Percentiles rank a stretch among this genome's conserved stretches.
These are phyloP conservation scores for Picus viridis DNA, from an alignment of 2,797 vertebrate species.

Conservation along the genomic window DNA sequence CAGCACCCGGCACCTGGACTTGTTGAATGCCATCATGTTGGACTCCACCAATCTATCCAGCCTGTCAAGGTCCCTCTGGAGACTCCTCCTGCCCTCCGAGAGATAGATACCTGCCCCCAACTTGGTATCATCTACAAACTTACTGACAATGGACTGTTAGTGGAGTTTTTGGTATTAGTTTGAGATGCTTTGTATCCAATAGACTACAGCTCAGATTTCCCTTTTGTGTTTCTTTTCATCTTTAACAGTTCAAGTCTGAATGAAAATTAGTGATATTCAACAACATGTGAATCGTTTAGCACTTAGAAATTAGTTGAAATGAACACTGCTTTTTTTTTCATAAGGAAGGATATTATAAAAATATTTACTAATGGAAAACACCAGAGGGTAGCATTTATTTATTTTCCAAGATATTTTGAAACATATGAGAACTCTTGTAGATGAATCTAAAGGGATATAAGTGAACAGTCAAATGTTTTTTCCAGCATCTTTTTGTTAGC, in stretches of 20 bases:
- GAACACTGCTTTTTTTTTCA: not conserved
- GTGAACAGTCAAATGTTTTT: not conserved
- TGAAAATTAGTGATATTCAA: not conserved
- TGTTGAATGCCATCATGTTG: no score
- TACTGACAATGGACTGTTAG: no score
- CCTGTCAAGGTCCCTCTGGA: no score
- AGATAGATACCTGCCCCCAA: no score
- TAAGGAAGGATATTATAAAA: not conserved
- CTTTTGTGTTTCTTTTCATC: not conserved
- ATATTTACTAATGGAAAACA: constrained; percentile 67
- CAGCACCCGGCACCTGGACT: no score
- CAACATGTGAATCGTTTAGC: not conserved
- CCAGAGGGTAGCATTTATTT: constrained; percentile 77
- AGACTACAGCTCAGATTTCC: not conserved
- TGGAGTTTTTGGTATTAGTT: not conserved
- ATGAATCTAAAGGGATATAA: not conserved
- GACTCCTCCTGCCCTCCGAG: no score
- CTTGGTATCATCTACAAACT: no score
- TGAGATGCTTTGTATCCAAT: not conserved
- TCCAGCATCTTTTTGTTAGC: not conserved
- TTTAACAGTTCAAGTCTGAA: not conserved
- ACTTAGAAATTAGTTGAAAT: not conserved
- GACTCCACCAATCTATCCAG: no score
- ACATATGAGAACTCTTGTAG: not conserved
- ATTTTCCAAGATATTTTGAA: constrained; percentile 39